phyloP scores from a whole-genome alignment of 2,888 invertebrate species.

The Oxystoma pomonae region DNA sequence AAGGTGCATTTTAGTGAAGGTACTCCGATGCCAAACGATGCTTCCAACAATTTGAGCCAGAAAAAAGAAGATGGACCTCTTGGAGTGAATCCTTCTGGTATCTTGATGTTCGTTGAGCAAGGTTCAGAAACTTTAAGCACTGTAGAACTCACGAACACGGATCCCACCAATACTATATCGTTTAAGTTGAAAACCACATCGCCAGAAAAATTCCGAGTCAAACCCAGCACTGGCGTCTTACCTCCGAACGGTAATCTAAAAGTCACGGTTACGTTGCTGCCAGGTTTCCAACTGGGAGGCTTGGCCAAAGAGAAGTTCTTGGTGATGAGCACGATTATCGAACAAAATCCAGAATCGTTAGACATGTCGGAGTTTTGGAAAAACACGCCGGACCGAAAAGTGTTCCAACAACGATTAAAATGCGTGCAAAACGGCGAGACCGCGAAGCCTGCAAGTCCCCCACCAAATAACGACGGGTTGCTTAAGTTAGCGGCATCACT shows the following conservation, averaged over 20 bases:
- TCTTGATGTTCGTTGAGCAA: constrained; percentile 64
- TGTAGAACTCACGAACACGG: constrained; percentile 66
- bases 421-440: constrained; percentile 55
- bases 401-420: constrained; percentile 69
- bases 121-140: constrained; percentile 65
- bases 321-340: constrained; percentile 73
- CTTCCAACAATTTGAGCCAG: not conserved
- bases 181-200: constrained; percentile 92
- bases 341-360: constrained; percentile 48
- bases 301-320: constrained; percentile 82
- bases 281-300: constrained; percentile 64
- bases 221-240: constrained; percentile 80
- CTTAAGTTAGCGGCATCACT: constrained; percentile 37
- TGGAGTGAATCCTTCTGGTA: constrained; percentile 62
- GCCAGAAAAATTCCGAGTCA: constrained; percentile 90
- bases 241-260: constrained; percentile 59
- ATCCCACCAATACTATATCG: constrained; percentile 51
- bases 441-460: constrained; percentile 3
- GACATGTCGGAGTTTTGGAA: constrained; percentile 76
- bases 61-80: constrained; percentile 51
- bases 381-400: constrained; percentile 40
- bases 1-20: not conserved
- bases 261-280: constrained; percentile 71
- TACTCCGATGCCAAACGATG: not conserved
- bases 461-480: constrained; percentile 29